phyloP scores from a whole-genome alignment of 2,113 vertebrate species.

The Varanus komodoensis region DNA sequence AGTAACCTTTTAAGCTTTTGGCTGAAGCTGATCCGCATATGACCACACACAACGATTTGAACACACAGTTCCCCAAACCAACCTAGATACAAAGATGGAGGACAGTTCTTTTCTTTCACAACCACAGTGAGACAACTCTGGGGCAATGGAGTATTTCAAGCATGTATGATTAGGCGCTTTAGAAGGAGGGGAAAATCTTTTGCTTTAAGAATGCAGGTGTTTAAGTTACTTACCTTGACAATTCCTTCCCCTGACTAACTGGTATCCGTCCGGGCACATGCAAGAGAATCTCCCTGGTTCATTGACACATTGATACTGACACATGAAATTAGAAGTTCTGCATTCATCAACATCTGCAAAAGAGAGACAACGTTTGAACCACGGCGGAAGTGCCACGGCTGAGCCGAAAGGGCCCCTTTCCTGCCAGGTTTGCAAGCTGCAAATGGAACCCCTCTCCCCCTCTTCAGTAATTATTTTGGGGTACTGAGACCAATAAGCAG shows the following conservation, averaged over 20 bases:
- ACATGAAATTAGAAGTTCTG: conserved; percentile 90
- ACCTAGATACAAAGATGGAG: too few relatives aligned
- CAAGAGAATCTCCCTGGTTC: conserved; percentile 91
- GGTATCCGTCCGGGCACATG: conserved; percentile 93
- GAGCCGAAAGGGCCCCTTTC: neutral
- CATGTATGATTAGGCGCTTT: neutral
- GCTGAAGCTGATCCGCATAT: too few relatives aligned
- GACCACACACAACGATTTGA: too few relatives aligned
- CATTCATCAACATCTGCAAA: conserved; percentile 92
- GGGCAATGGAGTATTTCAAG: neutral
- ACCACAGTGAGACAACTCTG: neutral
- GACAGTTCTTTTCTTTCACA: too few relatives aligned
- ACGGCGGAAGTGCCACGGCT: neutral
- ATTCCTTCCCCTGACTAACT: conserved; percentile 87
- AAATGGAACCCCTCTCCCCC: neutral
- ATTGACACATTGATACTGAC: conserved; percentile 93
- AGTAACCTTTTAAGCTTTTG: too few relatives aligned
- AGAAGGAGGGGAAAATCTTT: too few relatives aligned
- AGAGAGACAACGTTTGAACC: conserved; percentile 20
- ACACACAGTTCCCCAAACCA: too few relatives aligned
- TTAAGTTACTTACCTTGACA: conserved; percentile 86
- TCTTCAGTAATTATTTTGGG: neutral
- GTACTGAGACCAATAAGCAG: neutral
- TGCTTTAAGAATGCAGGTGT: neutral
- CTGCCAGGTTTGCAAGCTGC: neutral